Base-by-base conservation (phyloP, 2,113 vertebrate species). In the Herpetotheres cachinnans region DNA sequence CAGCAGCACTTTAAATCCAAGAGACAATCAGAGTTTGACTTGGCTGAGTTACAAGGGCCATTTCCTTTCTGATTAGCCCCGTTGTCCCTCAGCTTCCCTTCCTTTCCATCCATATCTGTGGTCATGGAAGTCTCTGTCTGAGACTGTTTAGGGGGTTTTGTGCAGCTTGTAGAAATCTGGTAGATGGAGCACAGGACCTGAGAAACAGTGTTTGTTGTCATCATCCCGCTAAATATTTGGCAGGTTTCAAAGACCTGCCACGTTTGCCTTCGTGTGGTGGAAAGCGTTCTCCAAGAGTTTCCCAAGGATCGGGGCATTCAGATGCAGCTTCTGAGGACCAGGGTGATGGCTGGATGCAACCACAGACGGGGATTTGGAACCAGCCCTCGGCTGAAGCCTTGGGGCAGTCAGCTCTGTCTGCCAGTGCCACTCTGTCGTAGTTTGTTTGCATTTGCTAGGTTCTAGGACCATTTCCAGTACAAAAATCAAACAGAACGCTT, bases 51-150 rank as follows among this genome's bases (percentile, higher is more conserved):
- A 95, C 97, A 95, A 70, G 91, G 77, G 70, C 93, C 89, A 34
- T 97, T 97, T 96, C 96, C 96, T 96, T 85, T 93, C 91, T 88
- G 95, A 96, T 96, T 94, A 96, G 91, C 74, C 19, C 1, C 0
- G 26, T 72, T 91, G 93, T 90, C 0, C 30, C 83, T 95, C 80
- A 29, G 82, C 85, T 95, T 88, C 93, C 94, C 88, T 93, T 82
- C 84, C 87, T 78, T 74, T 84, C 91, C 82, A 46, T 82, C 84
- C 55, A 2, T 93, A 89, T 96, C 92, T 83, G 65, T 85, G 89
- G 29, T 58, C 54, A 6, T 54, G 74, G 93, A 82, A 50, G 82
- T 46, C 70, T 89, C 67, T 8, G 29, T 85, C 85, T 65, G 77
- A 89, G 86, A 38, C 32, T 0, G 2, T 61, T 27, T 12, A 5